Conservation (phyloP, 1,140 invertebrate species). For the Leptopilina boulardi region DNA sequence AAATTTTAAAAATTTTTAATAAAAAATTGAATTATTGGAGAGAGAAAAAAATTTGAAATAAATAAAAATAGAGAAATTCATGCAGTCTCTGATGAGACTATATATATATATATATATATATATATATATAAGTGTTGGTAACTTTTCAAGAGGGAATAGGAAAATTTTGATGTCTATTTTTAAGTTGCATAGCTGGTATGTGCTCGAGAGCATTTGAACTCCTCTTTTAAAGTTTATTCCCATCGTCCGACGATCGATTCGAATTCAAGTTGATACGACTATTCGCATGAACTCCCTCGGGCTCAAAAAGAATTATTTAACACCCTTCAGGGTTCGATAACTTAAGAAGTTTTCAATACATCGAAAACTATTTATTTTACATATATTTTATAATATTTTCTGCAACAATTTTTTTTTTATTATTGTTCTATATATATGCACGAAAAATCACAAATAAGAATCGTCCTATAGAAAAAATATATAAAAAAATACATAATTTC, state of each 20-base stretch:
- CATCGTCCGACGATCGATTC: conserved; percentile 8
- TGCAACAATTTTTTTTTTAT: not conserved
- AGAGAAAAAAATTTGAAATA: no score
- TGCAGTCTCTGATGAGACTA: not conserved
- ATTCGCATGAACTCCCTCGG: conserved; percentile 4
- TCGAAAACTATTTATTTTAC: not conserved
- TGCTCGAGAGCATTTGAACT: conserved; percentile 9
- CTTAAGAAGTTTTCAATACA: not conserved
- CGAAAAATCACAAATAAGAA: no score
- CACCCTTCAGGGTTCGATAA: not conserved
- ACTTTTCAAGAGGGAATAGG: not conserved
- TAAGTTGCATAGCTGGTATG: conserved; percentile 3
- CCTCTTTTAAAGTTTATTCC: conserved; percentile 2
- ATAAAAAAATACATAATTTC: no score
- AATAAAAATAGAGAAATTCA: not conserved
- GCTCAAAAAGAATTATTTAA: conserved; percentile 11
- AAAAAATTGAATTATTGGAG: no score
- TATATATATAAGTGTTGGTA: not conserved
- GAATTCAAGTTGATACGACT: conserved; percentile 5
- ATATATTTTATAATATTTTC: not conserved
- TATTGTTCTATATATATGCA: not conserved
- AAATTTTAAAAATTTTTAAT: no score
- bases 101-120: no score
- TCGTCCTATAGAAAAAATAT: no score
- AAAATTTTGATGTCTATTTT: conserved; percentile 2